phyloP scores from a whole-genome alignment of 2,113 vertebrate species.

The Neomonachus schauinslandi region DNA sequence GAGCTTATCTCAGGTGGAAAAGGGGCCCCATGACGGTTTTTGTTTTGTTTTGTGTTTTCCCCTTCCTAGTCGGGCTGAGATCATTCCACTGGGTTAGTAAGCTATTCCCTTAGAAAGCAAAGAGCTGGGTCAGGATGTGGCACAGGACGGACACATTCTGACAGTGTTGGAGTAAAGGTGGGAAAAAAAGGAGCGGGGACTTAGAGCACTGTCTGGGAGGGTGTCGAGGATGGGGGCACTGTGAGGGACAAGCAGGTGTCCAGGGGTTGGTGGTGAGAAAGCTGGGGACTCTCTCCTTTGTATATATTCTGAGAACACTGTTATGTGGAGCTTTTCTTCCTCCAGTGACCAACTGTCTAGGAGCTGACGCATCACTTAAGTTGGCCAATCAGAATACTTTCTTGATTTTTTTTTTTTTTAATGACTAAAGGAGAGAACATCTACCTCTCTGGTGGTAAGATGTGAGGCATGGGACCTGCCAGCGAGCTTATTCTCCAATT shows the following conservation, averaged over 20 bases:
- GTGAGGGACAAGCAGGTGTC: not conserved
- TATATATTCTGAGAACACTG: not conserved
- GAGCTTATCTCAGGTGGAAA: not conserved
- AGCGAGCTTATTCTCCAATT: not conserved
- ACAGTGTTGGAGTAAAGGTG: not conserved
- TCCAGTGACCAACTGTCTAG: not conserved
- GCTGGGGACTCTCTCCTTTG: not conserved
- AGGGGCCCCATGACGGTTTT: not conserved
- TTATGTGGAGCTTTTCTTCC: not conserved
- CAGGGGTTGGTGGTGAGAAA: not conserved
- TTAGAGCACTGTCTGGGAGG: too few relatives aligned
- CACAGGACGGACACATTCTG: not conserved
- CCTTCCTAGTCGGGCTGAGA: not conserved
- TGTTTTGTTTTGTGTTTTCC: not conserved
- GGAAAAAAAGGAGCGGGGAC: not conserved
- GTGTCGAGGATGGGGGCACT: too few relatives aligned
- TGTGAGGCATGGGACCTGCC: not conserved
- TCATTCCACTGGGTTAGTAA: not conserved
- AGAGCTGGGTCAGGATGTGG: not conserved
- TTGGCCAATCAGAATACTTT: conserved; percentile 12
- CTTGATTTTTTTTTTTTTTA: not conserved
- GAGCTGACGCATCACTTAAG: not conserved
- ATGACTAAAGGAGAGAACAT: not conserved
- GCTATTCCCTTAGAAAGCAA: not conserved
- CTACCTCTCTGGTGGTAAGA: not conserved